Conservation (phyloP, 2,888 invertebrate species). For the Aphodius granarius region DNA sequence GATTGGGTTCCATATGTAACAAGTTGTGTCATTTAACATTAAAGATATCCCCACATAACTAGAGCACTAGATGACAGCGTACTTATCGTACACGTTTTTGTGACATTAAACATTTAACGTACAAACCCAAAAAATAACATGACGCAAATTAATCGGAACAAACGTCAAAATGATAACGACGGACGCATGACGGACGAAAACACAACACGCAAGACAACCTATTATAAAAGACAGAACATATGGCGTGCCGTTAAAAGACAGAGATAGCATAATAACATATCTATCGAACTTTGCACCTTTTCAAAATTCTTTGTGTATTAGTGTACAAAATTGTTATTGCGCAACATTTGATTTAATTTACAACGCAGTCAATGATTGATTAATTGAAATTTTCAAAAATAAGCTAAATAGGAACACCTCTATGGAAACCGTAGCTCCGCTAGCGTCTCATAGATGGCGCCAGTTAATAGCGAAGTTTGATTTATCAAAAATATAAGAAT, state of each 20-base stretch:
- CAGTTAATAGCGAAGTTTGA: no score
- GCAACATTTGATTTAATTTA: no score
- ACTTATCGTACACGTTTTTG: neutral
- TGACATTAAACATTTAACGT: neutral
- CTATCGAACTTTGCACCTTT: neutral
- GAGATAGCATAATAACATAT: neutral
- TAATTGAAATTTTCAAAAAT: no score
- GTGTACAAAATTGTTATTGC: no score
- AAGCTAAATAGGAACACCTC: no score
- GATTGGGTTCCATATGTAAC: conserved; percentile 6
- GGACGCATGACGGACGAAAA: no score
- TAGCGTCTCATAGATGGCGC: no score
- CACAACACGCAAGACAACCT: neutral
- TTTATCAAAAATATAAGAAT: no score
- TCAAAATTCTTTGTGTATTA: neutral
- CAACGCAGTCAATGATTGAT: no score
- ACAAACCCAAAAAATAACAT: neutral
- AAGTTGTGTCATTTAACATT: neutral
- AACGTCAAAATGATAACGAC: neutral
- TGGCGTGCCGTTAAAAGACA: neutral
- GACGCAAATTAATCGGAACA: neutral
- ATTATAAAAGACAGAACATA: neutral
- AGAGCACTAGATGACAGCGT: neutral
- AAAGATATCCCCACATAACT: neutral
- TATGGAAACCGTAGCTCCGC: no score